These are phyloP conservation scores for Tychaedon coryphoeus DNA, from an alignment of 2,113 vertebrate species.

Conservation along the genomic window DNA sequence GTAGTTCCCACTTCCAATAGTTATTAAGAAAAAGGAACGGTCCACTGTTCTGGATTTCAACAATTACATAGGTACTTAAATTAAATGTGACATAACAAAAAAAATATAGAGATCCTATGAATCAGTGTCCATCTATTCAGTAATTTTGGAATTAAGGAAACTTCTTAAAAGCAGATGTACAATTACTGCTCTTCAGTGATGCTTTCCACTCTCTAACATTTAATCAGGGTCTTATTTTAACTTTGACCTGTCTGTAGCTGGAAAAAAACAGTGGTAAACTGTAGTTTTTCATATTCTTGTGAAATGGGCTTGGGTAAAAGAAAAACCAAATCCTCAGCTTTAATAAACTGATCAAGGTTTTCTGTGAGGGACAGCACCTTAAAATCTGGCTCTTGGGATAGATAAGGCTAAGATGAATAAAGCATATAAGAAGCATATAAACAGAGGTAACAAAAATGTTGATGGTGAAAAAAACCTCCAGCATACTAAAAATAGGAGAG, in stretches of 20 bases:
- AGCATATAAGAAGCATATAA: not conserved
- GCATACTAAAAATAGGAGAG: not conserved
- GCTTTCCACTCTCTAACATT: not conserved
- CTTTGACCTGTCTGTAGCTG: not conserved
- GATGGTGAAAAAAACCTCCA: not conserved
- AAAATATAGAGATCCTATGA: not conserved
- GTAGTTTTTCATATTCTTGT: not conserved
- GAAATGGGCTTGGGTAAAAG: not conserved
- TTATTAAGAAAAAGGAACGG: not conserved
- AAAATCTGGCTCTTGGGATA: not conserved
- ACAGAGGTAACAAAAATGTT: not conserved
- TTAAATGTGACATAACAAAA: not conserved
- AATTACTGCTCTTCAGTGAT: not conserved
- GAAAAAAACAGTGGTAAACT: not conserved
- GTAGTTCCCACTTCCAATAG: not conserved
- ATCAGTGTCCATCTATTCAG: not conserved
- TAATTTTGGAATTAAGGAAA: not conserved
- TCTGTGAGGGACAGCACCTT: not conserved
- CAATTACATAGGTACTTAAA: not conserved
- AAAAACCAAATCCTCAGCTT: not conserved
- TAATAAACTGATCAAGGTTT: not conserved
- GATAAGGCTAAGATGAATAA: not conserved
- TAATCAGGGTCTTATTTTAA: not conserved
- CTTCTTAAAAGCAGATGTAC: not conserved
- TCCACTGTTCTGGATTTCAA: not conserved